A percentile compares a stretch with the other conserved stretches of the same genome.
These are phyloP conservation scores for Mimas tiliae DNA, from an alignment of 2,888 invertebrate species.

Conservation along the genomic window DNA sequence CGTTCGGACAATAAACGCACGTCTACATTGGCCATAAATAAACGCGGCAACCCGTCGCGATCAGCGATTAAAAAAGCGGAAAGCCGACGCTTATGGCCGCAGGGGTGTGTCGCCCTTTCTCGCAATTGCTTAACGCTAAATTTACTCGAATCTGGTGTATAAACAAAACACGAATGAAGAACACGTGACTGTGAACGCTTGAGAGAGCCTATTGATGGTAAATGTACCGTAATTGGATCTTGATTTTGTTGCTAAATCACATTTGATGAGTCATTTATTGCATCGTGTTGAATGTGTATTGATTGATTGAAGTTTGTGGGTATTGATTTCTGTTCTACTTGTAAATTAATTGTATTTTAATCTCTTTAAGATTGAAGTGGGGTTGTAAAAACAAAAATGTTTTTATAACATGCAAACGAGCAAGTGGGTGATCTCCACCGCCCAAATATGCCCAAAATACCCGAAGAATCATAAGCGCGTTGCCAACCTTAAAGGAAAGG, in stretches of 20 bases:
- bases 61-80: constrained; percentile 63
- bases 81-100: constrained; percentile 54
- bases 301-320: neutral
- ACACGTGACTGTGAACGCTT: constrained; percentile 65
- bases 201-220: constrained; percentile 65
- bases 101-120: constrained; percentile 60
- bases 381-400: too few species aligned
- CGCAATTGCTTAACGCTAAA: constrained; percentile 74
- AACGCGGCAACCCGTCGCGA: constrained; percentile 67
- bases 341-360: neutral
- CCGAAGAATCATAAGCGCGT: too few species aligned
- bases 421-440: too few species aligned
- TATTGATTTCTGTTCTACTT: neutral
- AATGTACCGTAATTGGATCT: constrained; percentile 80
- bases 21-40: constrained; percentile 65
- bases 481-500: too few species aligned
- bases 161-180: constrained; percentile 67
- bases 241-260: constrained; percentile 62
- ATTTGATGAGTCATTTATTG: constrained; percentile 50
- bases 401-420: too few species aligned
- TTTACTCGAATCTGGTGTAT: constrained; percentile 71
- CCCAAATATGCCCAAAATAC: too few species aligned
- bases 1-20: constrained; percentile 45
- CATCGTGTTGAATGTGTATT: constrained; percentile 19
- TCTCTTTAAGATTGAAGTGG: too few species aligned